Evolutionary conservation across 2,797 vertebrate genomes (phyloP).

Genomic region (Garrulus glandarius): DNA sequence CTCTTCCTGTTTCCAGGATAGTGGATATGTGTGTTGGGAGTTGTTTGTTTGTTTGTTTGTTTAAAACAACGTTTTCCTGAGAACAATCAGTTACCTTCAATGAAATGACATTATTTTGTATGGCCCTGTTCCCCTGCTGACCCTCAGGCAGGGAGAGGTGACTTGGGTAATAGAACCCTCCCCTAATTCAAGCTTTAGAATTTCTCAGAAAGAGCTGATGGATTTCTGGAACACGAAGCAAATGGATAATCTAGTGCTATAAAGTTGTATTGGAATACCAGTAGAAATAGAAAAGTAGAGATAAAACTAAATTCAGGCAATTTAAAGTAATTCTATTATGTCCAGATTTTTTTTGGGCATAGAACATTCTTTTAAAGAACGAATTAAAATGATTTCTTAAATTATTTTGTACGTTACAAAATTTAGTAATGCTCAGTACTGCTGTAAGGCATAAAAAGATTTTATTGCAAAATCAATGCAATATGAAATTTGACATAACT

Average conservation of each 20-base stretch:
- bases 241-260: neutral
- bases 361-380: neutral
- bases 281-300: neutral
- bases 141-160: neutral
- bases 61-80: neutral
- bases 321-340: neutral
- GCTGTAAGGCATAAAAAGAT: neutral
- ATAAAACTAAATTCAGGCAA: neutral
- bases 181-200: neutral
- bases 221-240: neutral
- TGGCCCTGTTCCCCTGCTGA: neutral
- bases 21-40: fast-evolving
- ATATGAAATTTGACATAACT: neutral
- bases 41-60: neutral
- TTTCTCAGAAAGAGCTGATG: neutral
- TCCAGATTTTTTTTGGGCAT: neutral
- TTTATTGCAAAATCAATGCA: conserved; percentile 4
- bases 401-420: neutral
- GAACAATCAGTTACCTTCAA: neutral
- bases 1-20: neutral
- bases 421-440: neutral
- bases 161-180: neutral
- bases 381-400: neutral
- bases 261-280: neutral
- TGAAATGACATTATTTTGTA: neutral